phyloP scores from a whole-genome alignment of 2,797 vertebrate genomes.

The Micropoecilia bifurca region DNA sequence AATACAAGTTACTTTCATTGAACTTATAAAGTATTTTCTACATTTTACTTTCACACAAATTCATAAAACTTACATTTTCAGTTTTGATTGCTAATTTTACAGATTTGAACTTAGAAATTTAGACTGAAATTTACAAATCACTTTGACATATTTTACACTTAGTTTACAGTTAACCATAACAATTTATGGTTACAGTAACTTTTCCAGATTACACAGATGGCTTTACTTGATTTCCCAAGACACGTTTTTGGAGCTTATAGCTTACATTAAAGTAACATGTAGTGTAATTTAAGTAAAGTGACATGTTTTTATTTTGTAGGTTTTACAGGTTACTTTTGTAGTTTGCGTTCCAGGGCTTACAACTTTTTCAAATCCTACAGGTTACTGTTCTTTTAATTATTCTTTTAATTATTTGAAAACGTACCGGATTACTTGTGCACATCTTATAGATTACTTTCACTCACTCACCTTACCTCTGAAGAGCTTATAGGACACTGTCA shows the following conservation, averaged over 20 bases:
- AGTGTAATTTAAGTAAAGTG: background rate
- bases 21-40: background rate
- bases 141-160: background rate
- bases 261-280: too few species aligned
- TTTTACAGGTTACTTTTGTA: background rate
- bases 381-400: background rate
- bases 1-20: background rate
- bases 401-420: background rate
- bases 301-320: background rate
- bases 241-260: background rate
- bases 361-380: background rate
- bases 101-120: background rate
- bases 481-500: background rate
- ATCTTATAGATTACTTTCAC: background rate
- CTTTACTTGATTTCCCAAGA: background rate
- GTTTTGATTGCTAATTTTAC: background rate
- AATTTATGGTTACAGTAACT: background rate
- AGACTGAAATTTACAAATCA: background rate
- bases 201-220: background rate
- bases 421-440: background rate
- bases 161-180: background rate
- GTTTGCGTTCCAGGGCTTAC: too few species aligned
- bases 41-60: background rate
- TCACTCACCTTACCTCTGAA: background rate
- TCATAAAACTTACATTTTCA: background rate